Evolutionary conservation across 2,797 vertebrate genomes (phyloP).

Genomic region (Sarcophilus harrisii): DNA sequence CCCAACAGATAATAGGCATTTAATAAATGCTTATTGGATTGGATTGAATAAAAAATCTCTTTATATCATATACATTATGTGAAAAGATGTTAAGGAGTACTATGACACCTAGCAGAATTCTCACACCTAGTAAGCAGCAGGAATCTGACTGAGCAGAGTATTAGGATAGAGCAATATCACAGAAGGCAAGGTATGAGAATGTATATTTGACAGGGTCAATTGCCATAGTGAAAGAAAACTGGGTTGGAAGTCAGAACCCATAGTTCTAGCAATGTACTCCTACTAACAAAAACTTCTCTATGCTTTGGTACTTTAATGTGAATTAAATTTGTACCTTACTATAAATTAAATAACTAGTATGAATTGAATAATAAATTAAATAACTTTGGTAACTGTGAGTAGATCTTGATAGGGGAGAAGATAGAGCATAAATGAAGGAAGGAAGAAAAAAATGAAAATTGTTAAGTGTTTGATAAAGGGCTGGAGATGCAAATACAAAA

Average conservation of each 20-base stretch:
- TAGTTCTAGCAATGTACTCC: not conserved
- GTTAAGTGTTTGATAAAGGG: not conserved
- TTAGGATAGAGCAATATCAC: not conserved
- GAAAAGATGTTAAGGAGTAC: no score
- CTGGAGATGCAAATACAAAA: not conserved
- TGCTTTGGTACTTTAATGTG: not conserved
- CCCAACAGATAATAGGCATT: no score
- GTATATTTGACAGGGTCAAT: not conserved
- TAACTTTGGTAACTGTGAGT: not conserved
- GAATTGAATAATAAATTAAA: not conserved
- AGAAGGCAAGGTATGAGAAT: not conserved
- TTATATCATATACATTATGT: no score
- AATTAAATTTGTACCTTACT: not conserved
- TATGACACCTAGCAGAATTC: no score
- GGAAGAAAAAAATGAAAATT: not conserved
- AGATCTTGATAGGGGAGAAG: constrained; percentile 2
- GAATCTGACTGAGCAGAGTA: not conserved
- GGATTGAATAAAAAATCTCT: no score
- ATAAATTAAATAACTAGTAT: not conserved
- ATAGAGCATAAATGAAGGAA: not conserved
- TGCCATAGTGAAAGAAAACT: not conserved
- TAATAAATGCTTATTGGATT: no score
- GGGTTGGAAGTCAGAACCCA: not conserved
- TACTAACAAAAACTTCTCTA: not conserved
- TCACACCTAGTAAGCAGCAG: no score